These are phyloP conservation scores for Platycheirus rosarum DNA, from an alignment of 2,888 invertebrate genomes.

Conservation along the genomic window DNA sequence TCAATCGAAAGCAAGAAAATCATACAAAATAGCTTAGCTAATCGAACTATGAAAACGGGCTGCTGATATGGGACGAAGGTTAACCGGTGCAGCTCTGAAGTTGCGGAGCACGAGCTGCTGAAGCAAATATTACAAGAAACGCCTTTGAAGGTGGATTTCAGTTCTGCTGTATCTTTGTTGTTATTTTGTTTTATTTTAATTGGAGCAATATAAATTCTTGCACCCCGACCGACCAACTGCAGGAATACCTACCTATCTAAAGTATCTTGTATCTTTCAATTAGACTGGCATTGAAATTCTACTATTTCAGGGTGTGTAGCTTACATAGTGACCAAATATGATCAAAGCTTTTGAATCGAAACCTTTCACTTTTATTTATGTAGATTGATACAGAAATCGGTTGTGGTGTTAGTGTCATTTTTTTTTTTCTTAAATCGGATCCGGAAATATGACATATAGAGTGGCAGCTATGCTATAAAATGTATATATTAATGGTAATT, in stretches of 20 bases:
- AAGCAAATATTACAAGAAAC: constrained; percentile 51
- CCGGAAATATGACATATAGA: constrained; percentile 21
- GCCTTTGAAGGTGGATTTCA: constrained; percentile 53
- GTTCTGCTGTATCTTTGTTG: constrained; percentile 12
- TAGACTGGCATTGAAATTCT: constrained; percentile 60
- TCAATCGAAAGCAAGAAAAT: constrained; percentile 38
- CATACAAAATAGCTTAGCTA: neutral
- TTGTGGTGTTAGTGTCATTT: too few relatives aligned
- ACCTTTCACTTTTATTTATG: constrained; percentile 54
- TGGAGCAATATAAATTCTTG: constrained; percentile 55
- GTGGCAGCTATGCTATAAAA: constrained; percentile 9
- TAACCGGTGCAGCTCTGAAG: constrained; percentile 38
- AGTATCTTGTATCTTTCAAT: neutral
- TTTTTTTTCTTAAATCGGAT: too few relatives aligned
- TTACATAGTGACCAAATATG: constrained; percentile 18
- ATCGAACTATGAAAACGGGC: constrained; percentile 38
- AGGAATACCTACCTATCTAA: constrained; percentile 20
- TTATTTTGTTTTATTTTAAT: constrained; percentile 15
- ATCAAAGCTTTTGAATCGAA: neutral
- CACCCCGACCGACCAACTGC: neutral
- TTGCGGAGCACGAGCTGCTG: constrained; percentile 43
- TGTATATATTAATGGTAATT: neutral
- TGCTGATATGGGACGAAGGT: constrained; percentile 48
- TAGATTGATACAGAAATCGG: neutral
- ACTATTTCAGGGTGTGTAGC: constrained; percentile 52